These are phyloP conservation scores for Desmodus rotundus DNA, from an alignment of 2,113 vertebrate species.

Conservation along the genomic window DNA sequence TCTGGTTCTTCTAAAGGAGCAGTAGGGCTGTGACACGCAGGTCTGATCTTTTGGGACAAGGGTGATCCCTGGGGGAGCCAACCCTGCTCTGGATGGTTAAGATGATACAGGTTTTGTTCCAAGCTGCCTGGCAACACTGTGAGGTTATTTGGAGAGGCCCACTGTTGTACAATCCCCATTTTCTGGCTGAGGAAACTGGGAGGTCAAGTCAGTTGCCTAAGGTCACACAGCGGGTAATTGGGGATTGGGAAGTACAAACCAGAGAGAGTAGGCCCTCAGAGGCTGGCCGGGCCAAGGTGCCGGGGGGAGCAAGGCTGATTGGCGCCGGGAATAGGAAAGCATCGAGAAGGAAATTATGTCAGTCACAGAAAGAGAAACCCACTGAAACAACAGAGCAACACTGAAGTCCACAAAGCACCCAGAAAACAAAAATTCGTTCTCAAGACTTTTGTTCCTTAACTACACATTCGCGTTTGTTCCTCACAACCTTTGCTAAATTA, in stretches of 20 bases:
- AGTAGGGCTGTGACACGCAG: neutral
- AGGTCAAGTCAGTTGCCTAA: neutral
- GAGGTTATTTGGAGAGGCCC: neutral
- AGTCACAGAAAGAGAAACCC: neutral
- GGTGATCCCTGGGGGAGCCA: neutral
- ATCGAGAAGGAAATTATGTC: neutral
- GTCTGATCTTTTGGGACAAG: neutral
- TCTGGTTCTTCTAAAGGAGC: neutral
- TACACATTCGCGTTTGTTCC: conserved; percentile 61
- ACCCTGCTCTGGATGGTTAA: neutral
- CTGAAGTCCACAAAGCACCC: neutral
- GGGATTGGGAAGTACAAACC: neutral
- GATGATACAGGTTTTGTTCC: neutral
- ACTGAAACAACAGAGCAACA: conserved; percentile 45
- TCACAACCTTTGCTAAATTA: conserved; percentile 65
- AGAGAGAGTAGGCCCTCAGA: neutral
- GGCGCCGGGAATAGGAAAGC: neutral
- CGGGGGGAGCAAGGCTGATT: neutral
- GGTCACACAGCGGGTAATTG: neutral
- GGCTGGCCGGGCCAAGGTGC: neutral
- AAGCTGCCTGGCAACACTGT: neutral
- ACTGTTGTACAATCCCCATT: neutral
- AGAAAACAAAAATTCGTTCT: conserved; percentile 31
- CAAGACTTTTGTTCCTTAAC: conserved; percentile 47
- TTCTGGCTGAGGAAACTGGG: conserved; percentile 10